These are phyloP conservation scores for Stictonetta naevosa DNA, from an alignment of 2,113 vertebrate species.

Conservation along the genomic window DNA sequence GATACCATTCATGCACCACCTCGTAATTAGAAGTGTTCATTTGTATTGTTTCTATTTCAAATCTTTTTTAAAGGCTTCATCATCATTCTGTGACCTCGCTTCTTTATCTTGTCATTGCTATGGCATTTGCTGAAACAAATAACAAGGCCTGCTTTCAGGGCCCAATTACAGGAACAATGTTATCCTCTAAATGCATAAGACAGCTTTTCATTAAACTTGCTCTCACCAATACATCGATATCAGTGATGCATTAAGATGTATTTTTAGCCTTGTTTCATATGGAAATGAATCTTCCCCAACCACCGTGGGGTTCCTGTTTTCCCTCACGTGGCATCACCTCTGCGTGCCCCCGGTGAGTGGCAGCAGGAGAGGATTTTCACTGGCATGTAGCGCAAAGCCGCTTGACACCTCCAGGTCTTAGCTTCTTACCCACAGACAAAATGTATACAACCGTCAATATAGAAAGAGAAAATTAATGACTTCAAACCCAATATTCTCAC, in stretches of 20 bases:
- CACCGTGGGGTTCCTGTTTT: background rate
- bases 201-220: conserved; percentile 31
- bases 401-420: background rate
- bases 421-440: background rate
- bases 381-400: accelerated
- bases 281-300: conserved; percentile 8
- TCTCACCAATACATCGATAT: conserved; percentile 5
- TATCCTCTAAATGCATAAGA: background rate
- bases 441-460: background rate
- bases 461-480: background rate
- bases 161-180: background rate
- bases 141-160: background rate
- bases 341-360: accelerated
- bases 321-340: background rate
- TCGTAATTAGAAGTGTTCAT: background rate
- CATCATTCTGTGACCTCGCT: background rate
- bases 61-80: background rate
- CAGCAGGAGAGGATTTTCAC: background rate
- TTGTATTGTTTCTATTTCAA: background rate
- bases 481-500: background rate
- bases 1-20: background rate
- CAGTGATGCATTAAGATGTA: background rate
- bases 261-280: conserved; percentile 46
- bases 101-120: background rate
- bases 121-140: background rate